A percentile compares a stretch with the other conserved stretches of the same genome.
These are phyloP conservation scores for Clivina fossor DNA, from an alignment of 2,888 invertebrate genomes.

Conservation along the genomic window DNA sequence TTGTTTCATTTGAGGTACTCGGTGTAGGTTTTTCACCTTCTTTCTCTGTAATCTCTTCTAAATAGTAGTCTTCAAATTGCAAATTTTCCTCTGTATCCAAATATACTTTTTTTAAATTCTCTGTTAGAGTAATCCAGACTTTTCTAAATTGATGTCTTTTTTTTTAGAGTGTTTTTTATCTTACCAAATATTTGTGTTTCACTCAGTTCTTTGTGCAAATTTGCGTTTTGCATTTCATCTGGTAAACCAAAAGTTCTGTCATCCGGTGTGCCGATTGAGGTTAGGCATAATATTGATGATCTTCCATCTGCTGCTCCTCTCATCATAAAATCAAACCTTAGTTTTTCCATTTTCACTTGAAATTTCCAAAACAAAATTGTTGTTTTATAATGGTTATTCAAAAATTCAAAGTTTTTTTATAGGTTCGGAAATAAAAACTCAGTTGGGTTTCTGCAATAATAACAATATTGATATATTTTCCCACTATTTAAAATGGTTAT, in stretches of 20 bases:
- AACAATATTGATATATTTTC: too few species aligned
- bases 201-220: not conserved
- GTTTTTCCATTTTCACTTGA: too few species aligned
- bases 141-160: conserved; percentile 37
- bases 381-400: too few species aligned
- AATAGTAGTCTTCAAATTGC: conserved; percentile 32
- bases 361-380: too few species aligned
- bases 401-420: too few species aligned
- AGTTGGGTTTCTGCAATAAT: too few species aligned
- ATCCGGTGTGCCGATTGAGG: not conserved
- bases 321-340: too few species aligned
- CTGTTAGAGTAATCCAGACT: conserved; percentile 37
- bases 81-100: conserved; percentile 38
- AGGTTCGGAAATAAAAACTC: too few species aligned
- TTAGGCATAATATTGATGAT: not conserved
- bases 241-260: not conserved
- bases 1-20: conserved; percentile 4
- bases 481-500: too few species aligned
- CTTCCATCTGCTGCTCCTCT: too few species aligned
- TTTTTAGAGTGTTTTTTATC: conserved; percentile 36
- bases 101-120: conserved; percentile 31
- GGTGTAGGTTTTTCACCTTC: not conserved
- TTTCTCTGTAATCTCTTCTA: conserved; percentile 31
- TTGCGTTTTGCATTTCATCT: not conserved
- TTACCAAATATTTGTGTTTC: conserved; percentile 31